phyloP scores from a whole-genome alignment of 2,888 invertebrate genomes.

The Actias luna region DNA sequence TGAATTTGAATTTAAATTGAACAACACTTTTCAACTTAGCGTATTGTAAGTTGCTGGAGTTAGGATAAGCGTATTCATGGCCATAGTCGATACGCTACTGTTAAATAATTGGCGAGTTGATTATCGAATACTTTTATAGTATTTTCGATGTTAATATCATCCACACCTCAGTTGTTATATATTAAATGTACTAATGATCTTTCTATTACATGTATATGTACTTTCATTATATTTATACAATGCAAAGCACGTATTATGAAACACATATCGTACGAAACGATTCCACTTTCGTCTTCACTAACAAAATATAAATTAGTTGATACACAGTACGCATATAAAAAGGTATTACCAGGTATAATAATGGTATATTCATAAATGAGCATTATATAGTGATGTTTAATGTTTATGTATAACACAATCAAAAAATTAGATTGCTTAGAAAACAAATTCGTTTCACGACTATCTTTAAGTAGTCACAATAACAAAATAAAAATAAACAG shows the following conservation, averaged over 20 bases:
- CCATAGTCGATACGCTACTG: neutral
- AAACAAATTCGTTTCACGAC: too few relatives aligned
- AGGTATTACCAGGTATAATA: constrained; percentile 14
- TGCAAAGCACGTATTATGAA: constrained; percentile 47
- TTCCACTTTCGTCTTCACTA: constrained; percentile 54
- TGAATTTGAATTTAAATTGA: too few relatives aligned
- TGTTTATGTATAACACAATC: neutral
- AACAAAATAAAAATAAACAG: too few relatives aligned
- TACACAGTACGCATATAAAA: constrained; percentile 2
- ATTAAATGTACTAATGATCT: constrained; percentile 17
- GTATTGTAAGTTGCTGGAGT: too few relatives aligned
- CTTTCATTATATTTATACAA: constrained; percentile 27
- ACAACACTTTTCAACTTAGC: too few relatives aligned
- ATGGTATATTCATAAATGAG: constrained; percentile 16
- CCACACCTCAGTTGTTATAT: neutral
- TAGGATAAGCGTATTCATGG: neutral
- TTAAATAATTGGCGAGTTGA: neutral
- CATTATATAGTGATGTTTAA: neutral
- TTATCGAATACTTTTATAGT: neutral
- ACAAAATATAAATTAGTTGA: constrained; percentile 41
- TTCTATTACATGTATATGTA: constrained; percentile 19
- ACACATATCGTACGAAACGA: constrained; percentile 39
- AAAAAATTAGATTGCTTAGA: neutral
- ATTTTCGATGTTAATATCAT: neutral
- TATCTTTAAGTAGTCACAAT: too few relatives aligned